phyloP scores from a whole-genome alignment of 2,113 vertebrate species.

The Nestor notabilis region DNA sequence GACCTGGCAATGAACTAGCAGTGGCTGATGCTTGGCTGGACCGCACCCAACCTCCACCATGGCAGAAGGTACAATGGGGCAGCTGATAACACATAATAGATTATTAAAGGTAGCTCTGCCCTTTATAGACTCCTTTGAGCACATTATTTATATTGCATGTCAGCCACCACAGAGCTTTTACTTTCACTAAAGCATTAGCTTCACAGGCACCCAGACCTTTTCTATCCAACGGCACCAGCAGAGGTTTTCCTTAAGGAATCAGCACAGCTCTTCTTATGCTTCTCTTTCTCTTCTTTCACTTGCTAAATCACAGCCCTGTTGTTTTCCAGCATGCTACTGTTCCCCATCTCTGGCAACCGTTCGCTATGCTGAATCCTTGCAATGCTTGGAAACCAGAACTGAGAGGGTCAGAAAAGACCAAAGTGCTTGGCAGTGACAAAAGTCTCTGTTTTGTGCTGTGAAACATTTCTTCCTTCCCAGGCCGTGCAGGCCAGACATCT shows the following conservation, averaged over 20 bases:
- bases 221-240: neutral
- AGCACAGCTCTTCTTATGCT: neutral
- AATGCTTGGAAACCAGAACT: neutral
- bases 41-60: slow-evolving; percentile 72
- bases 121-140: neutral
- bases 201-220: neutral
- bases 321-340: neutral
- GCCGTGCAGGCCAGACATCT: neutral
- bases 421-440: neutral
- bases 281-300: neutral
- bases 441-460: neutral
- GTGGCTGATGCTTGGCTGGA: slow-evolving; percentile 71
- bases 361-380: neutral
- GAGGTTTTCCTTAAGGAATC: neutral
- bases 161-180: neutral
- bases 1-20: slow-evolving; percentile 85
- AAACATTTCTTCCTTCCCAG: neutral
- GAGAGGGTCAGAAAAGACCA: neutral
- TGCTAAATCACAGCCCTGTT: neutral
- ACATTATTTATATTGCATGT: neutral
- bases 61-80: slow-evolving; percentile 64
- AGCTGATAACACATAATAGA: slow-evolving; percentile 29
- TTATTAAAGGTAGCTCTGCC: slow-evolving; percentile 27
- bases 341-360: neutral
- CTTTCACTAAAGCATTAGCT: neutral